These are phyloP conservation scores for Numenius arquata DNA, from an alignment of 2,113 vertebrate genomes.

Conservation along the genomic window DNA sequence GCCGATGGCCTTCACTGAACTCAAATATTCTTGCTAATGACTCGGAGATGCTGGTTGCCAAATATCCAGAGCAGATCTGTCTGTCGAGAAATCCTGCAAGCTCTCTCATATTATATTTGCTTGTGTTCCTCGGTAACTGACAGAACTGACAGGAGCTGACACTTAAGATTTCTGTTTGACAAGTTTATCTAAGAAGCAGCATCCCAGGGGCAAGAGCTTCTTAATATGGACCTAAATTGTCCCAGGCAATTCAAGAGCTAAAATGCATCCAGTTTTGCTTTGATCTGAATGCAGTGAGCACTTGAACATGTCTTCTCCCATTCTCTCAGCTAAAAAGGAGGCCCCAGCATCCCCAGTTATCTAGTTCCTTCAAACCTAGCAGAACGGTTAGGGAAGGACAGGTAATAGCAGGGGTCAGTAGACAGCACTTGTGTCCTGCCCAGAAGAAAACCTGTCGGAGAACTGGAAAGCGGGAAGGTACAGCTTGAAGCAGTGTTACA, in stretches of 20 bases:
- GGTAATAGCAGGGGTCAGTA: background rate
- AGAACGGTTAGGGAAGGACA: background rate
- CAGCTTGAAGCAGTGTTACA: background rate
- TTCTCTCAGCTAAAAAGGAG: background rate
- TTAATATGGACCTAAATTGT: background rate
- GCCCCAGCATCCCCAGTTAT: background rate
- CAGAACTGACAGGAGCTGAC: background rate
- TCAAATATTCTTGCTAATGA: background rate
- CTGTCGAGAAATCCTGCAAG: background rate
- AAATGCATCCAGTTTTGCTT: background rate
- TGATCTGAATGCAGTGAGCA: background rate
- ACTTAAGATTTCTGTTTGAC: background rate
- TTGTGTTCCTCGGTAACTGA: background rate
- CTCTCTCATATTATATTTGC: background rate
- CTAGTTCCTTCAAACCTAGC: background rate
- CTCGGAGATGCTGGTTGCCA: background rate
- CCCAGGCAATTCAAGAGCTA: background rate
- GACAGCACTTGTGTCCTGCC: background rate
- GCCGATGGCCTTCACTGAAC: background rate
- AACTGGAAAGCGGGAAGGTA: background rate
- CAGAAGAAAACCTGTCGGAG: background rate
- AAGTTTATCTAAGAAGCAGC: background rate
- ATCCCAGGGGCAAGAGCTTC: background rate
- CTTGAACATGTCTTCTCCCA: background rate
- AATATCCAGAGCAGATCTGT: background rate